These are phyloP conservation scores for Podilymbus podiceps DNA, from an alignment of 2,113 vertebrate genomes.

Conservation along the genomic window DNA sequence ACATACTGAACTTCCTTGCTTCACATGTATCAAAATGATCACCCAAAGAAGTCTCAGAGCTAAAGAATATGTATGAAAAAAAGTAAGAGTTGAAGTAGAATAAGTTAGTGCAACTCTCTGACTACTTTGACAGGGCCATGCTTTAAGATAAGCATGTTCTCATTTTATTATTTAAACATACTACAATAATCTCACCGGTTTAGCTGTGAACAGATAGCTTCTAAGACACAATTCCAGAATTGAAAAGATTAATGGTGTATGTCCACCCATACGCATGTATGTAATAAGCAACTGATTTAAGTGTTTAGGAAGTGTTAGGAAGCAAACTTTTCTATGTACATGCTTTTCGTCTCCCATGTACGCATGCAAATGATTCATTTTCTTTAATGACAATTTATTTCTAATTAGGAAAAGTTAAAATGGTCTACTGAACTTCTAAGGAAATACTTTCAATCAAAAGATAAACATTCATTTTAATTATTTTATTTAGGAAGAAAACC, in stretches of 20 bases:
- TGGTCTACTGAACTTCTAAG: background rate
- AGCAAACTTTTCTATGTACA: background rate
- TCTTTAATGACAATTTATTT: background rate
- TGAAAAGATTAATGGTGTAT: background rate
- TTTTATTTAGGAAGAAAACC: background rate
- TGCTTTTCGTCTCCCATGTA: background rate
- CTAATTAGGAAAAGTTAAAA: background rate
- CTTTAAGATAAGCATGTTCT: background rate
- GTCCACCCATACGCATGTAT: background rate
- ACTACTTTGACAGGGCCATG: too few species aligned
- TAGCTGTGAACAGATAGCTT: background rate
- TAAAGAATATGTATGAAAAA: background rate
- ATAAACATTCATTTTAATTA: background rate
- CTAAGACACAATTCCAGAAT: background rate
- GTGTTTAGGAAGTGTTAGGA: background rate
- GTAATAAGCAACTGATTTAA: background rate
- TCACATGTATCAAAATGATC: background rate
- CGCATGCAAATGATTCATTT: background rate
- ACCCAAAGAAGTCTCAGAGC: background rate
- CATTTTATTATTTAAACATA: background rate
- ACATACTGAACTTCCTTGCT: background rate
- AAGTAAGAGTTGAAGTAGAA: background rate
- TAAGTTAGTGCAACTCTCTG: background rate
- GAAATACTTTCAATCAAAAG: background rate
- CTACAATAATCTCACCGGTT: background rate